Percentiles rank a stretch among this genome's conserved stretches.
These are phyloP conservation scores for Lycocerus yunnanus DNA, from an alignment of 2,888 invertebrate species.

Conservation along the genomic window DNA sequence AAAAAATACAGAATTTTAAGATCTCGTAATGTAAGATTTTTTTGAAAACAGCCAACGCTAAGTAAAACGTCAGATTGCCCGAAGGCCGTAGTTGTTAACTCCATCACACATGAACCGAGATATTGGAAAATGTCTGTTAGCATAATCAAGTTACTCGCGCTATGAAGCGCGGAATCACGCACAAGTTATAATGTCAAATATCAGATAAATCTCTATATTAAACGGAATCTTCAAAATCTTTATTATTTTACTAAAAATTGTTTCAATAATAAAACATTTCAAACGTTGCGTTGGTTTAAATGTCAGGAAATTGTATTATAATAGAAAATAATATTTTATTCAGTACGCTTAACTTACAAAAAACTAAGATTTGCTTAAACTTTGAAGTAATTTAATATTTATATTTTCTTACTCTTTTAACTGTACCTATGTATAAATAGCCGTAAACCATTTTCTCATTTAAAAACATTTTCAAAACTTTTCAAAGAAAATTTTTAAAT, in stretches of 20 bases:
- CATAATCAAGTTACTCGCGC: constrained; percentile 48
- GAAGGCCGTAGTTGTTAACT: constrained; percentile 18
- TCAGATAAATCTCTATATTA: not conserved
- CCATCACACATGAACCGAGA: constrained; percentile 38
- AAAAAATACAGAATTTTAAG: not conserved
- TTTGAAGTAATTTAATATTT: not conserved
- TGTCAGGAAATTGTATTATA: not conserved
- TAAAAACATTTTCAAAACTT: not conserved
- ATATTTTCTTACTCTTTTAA: not conserved
- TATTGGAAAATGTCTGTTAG: constrained; percentile 49
- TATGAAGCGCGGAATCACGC: constrained; percentile 35
- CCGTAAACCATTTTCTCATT: not conserved
- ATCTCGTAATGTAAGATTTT: not conserved
- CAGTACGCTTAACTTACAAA: not conserved
- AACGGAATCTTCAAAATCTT: not conserved
- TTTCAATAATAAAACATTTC: not conserved
- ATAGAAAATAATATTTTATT: not conserved
- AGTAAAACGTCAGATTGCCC: constrained; percentile 21
- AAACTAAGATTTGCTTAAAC: not conserved
- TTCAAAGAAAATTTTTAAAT: not conserved
- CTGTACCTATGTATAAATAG: not conserved
- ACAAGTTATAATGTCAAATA: constrained; percentile 16
- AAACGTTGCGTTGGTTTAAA: not conserved
- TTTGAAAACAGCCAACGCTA: constrained; percentile 7
- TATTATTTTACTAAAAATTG: not conserved